Evolutionary conservation across 1,140 invertebrate species (phyloP), one percentile per base, ranked within the genome.

Genomic region (Anadara kagoshimensis): DNA sequence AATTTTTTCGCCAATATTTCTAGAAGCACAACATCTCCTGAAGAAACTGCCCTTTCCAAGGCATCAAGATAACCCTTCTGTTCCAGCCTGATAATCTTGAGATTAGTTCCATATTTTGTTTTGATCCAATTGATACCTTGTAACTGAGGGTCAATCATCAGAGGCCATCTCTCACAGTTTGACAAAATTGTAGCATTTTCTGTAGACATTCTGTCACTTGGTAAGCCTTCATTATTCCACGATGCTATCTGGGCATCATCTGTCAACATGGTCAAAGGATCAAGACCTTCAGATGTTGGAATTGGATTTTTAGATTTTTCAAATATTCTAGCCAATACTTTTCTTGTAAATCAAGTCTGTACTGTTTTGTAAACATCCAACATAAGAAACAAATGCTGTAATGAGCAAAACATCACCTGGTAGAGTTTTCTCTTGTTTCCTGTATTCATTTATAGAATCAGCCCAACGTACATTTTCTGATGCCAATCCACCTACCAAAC

Each of bases 281-380:
- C 96, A 20, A 98, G 87, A 26, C 93, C 94, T 87, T 95, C 94
- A 0, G 96, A 97, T 79, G 95, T 95, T 54, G 95, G 95, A 73
- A 98, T 93, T 22, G 93, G 91, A 36, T 93, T 93, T 91, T 90
- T 87, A 90, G 80, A 14, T 79, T 85, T 56, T 85, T 86, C 49
- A 92, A 75, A 75, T 85, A 91, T 43, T 95, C 94, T 18, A 96
- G 90, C 88, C 89, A 90, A 36, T 94, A 93, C 86, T 97, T 97
- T 72, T 97, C 93, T 75, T 97, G 85, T 26, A 99, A 91, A 89
- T 98, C 96, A 59, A 94, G 88, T 77, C 97, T 91, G 84, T 97
- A 98, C 79, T 94, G 93, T 88, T 98, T 98, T 0, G 96, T 98
- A 99, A 99, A 84, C 96, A 97, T n/a, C 97, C 97, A 1, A 97